A percentile compares a stretch with the other conserved stretches of the same genome.
Conservation (phyloP, 2,888 invertebrate species). For the Oxycera nigricornis region DNA sequence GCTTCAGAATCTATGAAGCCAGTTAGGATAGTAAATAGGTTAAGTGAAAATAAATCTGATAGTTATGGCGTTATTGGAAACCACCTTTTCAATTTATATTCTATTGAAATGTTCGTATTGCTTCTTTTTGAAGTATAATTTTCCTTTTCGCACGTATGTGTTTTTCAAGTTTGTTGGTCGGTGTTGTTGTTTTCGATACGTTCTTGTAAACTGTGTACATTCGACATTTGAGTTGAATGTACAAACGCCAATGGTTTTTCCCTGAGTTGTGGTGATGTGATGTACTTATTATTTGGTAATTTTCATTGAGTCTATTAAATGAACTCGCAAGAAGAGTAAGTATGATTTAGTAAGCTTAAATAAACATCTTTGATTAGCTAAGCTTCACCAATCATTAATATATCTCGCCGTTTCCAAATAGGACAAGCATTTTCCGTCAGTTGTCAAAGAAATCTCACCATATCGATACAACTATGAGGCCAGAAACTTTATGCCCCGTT, state of each 20-base stretch:
- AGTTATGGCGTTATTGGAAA: not conserved
- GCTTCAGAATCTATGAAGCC: too few relatives aligned
- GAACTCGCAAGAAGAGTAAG: not conserved
- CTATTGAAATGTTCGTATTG: not conserved
- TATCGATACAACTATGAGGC: slow-evolving; percentile 69
- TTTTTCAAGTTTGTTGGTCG: too few relatives aligned
- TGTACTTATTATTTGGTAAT: not conserved
- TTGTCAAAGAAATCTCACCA: slow-evolving; percentile 67
- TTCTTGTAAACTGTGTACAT: not conserved
- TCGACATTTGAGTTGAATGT: not conserved
- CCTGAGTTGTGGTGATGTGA: not conserved
- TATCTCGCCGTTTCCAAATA: slow-evolving; percentile 48
- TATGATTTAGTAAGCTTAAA: not conserved
- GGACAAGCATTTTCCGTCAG: slow-evolving; percentile 65
- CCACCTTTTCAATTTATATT: not conserved
- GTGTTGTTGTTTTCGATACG: too few relatives aligned
- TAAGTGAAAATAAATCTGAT: not conserved
- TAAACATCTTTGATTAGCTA: not conserved
- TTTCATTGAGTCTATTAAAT: not conserved
- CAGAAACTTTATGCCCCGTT: slow-evolving; percentile 62
- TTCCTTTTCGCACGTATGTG: not conserved
- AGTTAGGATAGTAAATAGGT: not conserved
- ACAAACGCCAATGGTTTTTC: not conserved
- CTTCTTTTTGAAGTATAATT: not conserved
- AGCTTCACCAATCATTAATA: too few relatives aligned